Evolutionary conservation across 2,113 vertebrate genomes (phyloP).

Genomic region (Melospiza melodia): DNA sequence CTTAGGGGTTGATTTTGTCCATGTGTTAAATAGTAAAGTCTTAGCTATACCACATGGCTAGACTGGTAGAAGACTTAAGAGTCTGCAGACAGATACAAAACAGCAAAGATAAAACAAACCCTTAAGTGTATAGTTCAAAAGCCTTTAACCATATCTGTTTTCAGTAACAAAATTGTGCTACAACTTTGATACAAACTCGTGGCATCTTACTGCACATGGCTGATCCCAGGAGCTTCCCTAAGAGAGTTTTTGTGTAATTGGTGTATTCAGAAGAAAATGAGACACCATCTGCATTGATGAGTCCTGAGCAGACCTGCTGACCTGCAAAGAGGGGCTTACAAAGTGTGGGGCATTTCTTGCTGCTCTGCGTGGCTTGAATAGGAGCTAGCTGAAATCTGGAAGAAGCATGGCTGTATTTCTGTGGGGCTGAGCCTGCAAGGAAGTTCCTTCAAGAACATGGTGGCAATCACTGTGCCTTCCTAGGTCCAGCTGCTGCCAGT

Average conservation of each 20-base stretch:
- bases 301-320: neutral
- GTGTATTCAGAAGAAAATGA: neutral
- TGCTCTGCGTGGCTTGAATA: neutral
- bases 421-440: neutral
- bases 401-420: neutral
- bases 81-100: neutral
- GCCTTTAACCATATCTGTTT: neutral
- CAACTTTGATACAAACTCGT: neutral
- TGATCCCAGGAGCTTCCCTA: neutral
- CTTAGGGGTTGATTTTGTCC: neutral
- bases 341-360: rapidly evolving
- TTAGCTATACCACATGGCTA: neutral
- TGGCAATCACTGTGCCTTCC: neutral
- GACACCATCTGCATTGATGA: neutral
- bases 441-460: neutral
- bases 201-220: rapidly evolving
- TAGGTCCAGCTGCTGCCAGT: neutral
- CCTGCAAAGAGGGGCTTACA: neutral
- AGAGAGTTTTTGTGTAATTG: neutral
- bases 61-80: neutral
- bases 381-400: neutral
- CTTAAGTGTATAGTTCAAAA: neutral
- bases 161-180: neutral
- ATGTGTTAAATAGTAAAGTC: neutral
- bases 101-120: neutral